Percentiles rank a stretch among this genome's conserved stretches.
phyloP scores from a whole-genome alignment of 37 sponge, comb jelly and placozoan genomes.

The Beroe ovata region DNA sequence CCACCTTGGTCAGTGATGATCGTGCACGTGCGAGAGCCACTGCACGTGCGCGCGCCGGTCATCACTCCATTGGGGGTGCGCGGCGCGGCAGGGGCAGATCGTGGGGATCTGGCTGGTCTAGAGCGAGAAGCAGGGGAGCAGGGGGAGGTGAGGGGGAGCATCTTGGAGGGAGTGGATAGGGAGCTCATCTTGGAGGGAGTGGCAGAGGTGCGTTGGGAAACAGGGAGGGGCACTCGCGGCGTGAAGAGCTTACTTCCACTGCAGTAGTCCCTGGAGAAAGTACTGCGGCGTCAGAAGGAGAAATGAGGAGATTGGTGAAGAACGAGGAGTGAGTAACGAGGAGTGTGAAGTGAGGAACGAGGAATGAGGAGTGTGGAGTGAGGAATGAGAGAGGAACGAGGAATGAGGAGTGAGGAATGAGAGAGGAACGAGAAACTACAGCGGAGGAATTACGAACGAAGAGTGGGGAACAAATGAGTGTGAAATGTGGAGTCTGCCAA shows the following conservation, averaged over 20 bases:
- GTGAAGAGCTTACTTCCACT: not conserved
- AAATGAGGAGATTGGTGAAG: too few relatives aligned
- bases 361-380: too few relatives aligned
- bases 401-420: too few relatives aligned
- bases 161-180: slow-evolving; percentile 7
- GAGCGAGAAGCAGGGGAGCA: not conserved
- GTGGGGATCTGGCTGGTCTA: not conserved
- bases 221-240: slow-evolving; percentile 12
- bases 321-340: too few relatives aligned
- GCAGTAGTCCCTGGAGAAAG: slow-evolving; percentile 1
- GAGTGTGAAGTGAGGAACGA: too few relatives aligned
- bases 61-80: not conserved
- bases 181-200: not conserved
- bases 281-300: too few relatives aligned
- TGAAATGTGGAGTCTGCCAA: too few relatives aligned
- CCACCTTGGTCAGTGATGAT: not conserved
- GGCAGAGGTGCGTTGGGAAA: not conserved
- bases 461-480: too few relatives aligned
- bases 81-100: not conserved
- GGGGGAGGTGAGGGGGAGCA: not conserved
- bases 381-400: too few relatives aligned
- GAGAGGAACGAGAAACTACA: too few relatives aligned
- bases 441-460: too few relatives aligned
- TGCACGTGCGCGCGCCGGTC: slow-evolving; percentile 2
- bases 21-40: not conserved